Conservation (phyloP, 2,888 invertebrate species). For the Tiliacea citrago region DNA sequence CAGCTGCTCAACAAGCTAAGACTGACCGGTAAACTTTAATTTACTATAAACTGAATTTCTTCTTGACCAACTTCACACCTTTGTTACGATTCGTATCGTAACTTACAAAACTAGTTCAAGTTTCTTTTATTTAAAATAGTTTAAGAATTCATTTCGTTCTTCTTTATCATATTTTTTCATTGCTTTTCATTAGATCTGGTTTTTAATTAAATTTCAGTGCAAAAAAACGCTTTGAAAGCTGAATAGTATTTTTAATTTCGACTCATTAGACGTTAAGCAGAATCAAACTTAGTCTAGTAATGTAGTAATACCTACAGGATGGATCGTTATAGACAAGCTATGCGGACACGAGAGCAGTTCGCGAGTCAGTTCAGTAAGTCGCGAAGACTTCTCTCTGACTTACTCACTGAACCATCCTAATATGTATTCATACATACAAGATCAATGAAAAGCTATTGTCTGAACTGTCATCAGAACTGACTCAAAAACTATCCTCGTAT, state of each 20-base stretch:
- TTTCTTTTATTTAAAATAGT: slow-evolving; percentile 44
- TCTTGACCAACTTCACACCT: slow-evolving; percentile 3
- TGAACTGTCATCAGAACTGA: neutral
- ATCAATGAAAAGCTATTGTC: neutral
- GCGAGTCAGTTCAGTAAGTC: neutral
- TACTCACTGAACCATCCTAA: neutral
- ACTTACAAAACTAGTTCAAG: slow-evolving; percentile 42
- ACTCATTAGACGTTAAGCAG: neutral
- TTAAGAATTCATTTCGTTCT: slow-evolving; percentile 31
- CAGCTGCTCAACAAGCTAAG: slow-evolving; percentile 81
- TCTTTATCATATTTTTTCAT: slow-evolving; percentile 33
- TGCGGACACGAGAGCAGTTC: neutral
- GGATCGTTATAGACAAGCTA: neutral
- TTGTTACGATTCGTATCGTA: slow-evolving; percentile 32
- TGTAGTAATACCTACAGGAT: neutral
- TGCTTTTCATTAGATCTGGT: slow-evolving; percentile 30
- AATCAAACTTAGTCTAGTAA: neutral
- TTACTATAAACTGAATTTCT: slow-evolving; percentile 15
- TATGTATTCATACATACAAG: neutral
- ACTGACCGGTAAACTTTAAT: slow-evolving; percentile 83
- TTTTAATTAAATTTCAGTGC: slow-evolving; percentile 15
- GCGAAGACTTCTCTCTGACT: neutral
- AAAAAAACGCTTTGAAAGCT: neutral
- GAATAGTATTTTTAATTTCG: slow-evolving; percentile 1
- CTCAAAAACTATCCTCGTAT: neutral